Evolutionary conservation across 2,888 invertebrate species (phyloP), one percentile per base, ranked within the genome.

Genomic region (Aphrophora alni): DNA sequence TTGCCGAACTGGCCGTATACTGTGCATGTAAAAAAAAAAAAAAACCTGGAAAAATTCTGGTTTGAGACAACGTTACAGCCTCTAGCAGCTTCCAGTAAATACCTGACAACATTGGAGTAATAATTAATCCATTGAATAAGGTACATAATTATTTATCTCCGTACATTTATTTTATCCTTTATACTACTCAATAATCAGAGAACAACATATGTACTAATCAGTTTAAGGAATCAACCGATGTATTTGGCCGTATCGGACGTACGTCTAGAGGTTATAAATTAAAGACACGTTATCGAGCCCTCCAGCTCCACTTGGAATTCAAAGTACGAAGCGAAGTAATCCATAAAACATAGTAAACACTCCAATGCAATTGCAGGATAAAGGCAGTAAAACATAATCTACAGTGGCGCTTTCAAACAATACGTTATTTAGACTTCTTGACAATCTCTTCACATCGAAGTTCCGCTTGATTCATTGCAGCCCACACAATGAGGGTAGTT

Each of bases 331-430:
- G 59, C 4, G 4, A 59, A 3, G 59, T 59, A 59, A 59, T 59
- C 59, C 59, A 59, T 59, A 59, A 59, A 59, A 59, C 59, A 59
- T 59, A n/a, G 59, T 59, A 59, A 59, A 21, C 59, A 59, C 59
- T 59, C 59, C 59, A 12, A 14, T 44, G 44, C 44, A 44, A 44
- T 44, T 44, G 44, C 14, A 14, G 44, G 2, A 59, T 21, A 59
- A 59, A 59, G 59, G 59, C 59, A 59, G 21, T 59, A 59, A 59
- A 59, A 59, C 59, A 59, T 59, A 21, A 59, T 59, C n/a, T 59
- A 59, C 59, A 8, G 59, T 59, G 59, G 59, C 59, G 59, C 59
- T 59, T 59, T 59, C 21, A 21, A 5, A n/a, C 59, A 59, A 59
- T 59, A 59, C 59, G n/a, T 59, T 59, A 59, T n/a, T 59, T 59